Evolutionary conservation across 2,888 invertebrate genomes (phyloP), one percentile per base, ranked within the genome.

Genomic region (Ypsolopha sequella): DNA sequence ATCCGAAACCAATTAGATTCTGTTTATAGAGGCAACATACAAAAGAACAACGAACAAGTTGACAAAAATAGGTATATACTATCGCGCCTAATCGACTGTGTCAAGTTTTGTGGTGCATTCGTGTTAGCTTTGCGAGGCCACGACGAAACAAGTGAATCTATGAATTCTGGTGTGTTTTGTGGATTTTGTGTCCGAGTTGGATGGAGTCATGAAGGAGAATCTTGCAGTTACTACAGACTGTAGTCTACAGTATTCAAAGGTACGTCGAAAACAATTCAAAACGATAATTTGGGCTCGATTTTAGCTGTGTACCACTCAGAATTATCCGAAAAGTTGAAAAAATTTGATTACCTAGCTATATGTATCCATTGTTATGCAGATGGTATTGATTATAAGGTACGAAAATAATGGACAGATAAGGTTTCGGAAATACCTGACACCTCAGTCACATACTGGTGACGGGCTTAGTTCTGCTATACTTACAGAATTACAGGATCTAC

Each of bases 71-170:
- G 62, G n/a, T 41, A 41, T 41, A 50, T 54, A 39, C 55, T 66
- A 52, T 54, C 58, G 1, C 63, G 60, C 59, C 57, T 69, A 48
- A 66, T 69, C 11, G 53, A 66, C 47, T 66, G 63, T 53, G 59
- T 72, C 13, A 59, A 64, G 50, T 68, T 68, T 60, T 70, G 65
- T 59, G 62, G 63, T 6, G 57, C 55, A n/a, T 67, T 64, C 55
- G 65, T 70, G 56, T 50, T 67, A 6, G 61, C 68, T 7, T 52
- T 68, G 7, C 53, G 64, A 14, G 67, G 64, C 38, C 62, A 66
- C 53, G 61, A 65, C 53, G 65, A 68, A 60, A 58, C 53, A 13
- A 55, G 58, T 36, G 39, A 43, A 13, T 60, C 61, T 11, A 48
- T 51, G 51, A 66, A 64, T 53, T 58, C 57, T n/a, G 63, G 58